phyloP scores from a whole-genome alignment of 2,888 invertebrate species.

The Chrysopilus asiliformis region DNA sequence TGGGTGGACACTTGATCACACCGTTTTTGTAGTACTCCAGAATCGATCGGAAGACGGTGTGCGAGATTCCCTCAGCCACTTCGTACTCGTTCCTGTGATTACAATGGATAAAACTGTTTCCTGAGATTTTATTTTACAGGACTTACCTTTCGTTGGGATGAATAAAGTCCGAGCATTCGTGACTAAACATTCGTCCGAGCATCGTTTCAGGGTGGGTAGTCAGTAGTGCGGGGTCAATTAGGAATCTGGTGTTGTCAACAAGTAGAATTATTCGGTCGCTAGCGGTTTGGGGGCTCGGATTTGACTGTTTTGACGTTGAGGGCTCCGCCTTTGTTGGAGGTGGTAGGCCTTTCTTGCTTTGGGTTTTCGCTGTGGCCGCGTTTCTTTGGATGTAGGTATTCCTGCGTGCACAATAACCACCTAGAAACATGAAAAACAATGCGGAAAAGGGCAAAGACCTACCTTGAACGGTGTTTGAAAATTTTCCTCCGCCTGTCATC shows the following conservation, averaged over 20 bases:
- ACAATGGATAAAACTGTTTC: conserved; percentile 79
- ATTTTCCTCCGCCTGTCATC: conserved; percentile 55
- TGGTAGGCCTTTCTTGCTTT: not conserved
- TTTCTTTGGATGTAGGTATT: conserved; percentile 1
- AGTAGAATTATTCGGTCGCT: conserved; percentile 76
- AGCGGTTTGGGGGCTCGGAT: conserved; percentile 16
- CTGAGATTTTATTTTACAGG: too few relatives aligned
- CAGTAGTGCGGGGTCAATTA: conserved; percentile 85
- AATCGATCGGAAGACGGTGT: conserved; percentile 87
- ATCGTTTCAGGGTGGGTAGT: conserved; percentile 95
- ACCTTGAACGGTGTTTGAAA: conserved; percentile 58
- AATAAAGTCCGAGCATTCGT: too few relatives aligned
- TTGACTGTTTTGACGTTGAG: not conserved
- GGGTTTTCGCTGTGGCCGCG: conserved; percentile 1
- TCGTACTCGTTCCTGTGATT: conserved; percentile 96
- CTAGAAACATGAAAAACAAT: conserved; percentile 5
- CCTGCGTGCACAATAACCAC: not conserved
- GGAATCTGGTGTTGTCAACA: conserved; percentile 92
- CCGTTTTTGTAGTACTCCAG: conserved; percentile 90
- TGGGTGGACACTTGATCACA: conserved; percentile 85
- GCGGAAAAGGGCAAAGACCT: conserved; percentile 11
- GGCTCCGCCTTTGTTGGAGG: conserved; percentile 1
- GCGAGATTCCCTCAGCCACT: conserved; percentile 92
- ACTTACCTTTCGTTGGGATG: too few relatives aligned
- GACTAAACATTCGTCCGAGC: conserved; percentile 99